phyloP scores from a whole-genome alignment of 2,888 invertebrate species.

The Agapostemon virescens region DNA sequence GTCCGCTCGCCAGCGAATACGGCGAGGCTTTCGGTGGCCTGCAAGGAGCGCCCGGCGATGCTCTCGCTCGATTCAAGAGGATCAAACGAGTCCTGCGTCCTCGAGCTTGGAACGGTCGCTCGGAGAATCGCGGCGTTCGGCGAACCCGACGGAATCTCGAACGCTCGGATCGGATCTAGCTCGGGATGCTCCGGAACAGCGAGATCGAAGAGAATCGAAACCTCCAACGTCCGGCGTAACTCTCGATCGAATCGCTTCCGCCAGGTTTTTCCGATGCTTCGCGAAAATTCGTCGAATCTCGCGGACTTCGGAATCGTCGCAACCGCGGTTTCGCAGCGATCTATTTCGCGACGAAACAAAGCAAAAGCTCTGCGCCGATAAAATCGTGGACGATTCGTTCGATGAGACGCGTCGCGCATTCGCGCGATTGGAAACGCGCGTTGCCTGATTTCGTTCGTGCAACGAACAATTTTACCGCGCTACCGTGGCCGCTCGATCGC shows the following conservation, averaged over 20 bases:
- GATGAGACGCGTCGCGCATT: too few relatives aligned
- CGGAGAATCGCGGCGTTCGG: background rate
- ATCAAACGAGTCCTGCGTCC: slow-evolving; percentile 66
- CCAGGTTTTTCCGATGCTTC: too few relatives aligned
- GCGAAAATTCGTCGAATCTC: too few relatives aligned
- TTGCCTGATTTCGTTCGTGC: too few relatives aligned
- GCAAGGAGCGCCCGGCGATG: slow-evolving; percentile 62
- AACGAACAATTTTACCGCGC: too few relatives aligned
- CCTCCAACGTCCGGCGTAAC: background rate
- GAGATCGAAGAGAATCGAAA: background rate
- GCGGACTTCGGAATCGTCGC: background rate
- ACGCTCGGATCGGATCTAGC: too few relatives aligned
- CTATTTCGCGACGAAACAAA: slow-evolving; percentile 22
- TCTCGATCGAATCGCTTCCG: too few relatives aligned
- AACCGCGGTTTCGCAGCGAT: background rate
- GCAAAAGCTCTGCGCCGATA: background rate
- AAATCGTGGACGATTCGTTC: background rate
- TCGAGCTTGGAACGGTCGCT: slow-evolving; percentile 17
- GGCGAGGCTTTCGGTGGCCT: slow-evolving; percentile 73
- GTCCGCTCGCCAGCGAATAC: slow-evolving; percentile 67
- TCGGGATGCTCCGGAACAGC: too few relatives aligned
- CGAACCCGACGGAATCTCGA: too few relatives aligned
- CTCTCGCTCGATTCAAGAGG: slow-evolving; percentile 70
- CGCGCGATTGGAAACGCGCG: too few relatives aligned
- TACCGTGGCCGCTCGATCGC: too few relatives aligned